These are phyloP conservation scores for Psittacula echo DNA, from an alignment of 2,797 vertebrate species.

Conservation along the genomic window DNA sequence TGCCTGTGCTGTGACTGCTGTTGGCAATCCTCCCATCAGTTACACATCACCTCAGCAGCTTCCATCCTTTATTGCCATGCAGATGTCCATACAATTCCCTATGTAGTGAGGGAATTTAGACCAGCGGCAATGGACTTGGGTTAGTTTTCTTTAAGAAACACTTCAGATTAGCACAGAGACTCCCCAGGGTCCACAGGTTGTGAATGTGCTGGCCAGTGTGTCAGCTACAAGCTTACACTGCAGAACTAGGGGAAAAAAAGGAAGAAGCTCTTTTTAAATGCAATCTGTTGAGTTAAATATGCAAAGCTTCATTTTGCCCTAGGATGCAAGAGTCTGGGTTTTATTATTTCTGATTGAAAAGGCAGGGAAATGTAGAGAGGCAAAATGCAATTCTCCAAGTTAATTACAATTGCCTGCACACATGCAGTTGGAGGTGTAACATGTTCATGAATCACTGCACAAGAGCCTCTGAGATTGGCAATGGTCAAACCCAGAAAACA, in stretches of 20 bases:
- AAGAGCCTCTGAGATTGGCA: not conserved
- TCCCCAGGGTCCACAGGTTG: not conserved
- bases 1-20: not conserved
- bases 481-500: not conserved
- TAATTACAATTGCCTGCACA: constrained; percentile 48
- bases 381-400: constrained; percentile 31
- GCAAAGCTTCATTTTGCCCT: constrained; percentile 38
- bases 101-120: not conserved
- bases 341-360: constrained; percentile 57
- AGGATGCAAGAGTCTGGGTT: not conserved
- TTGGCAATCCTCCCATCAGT: not conserved
- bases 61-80: not conserved
- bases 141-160: not conserved
- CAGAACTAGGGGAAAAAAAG: rapidly evolving
- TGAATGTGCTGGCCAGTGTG: not conserved
- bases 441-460: not conserved
- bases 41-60: not conserved
- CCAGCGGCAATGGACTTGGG: not conserved
- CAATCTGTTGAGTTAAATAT: constrained; percentile 37
- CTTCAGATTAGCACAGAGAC: not conserved
- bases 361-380: not conserved
- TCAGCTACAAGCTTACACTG: not conserved
- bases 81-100: not conserved
- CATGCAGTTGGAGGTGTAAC: not conserved
- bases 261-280: not conserved